Evolutionary conservation across 2,113 vertebrate genomes (phyloP).

Genomic region (pig (Sus scrofa)): T2T-Sscrofa CM000816.6:49244001-49244500

Average conservation of each 20-base stretch:
- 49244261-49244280: neutral
- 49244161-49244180: slow-evolving; percentile 89
- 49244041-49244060: slow-evolving; percentile 74
- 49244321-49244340: neutral
- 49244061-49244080: slow-evolving; percentile 79
- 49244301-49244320: neutral
- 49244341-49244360: slow-evolving; percentile 2
- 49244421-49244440: slow-evolving; percentile 26
- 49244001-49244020: slow-evolving; percentile 81
- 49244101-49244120: slow-evolving; percentile 75
- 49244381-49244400: slow-evolving; percentile 41
- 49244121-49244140: slow-evolving; percentile 83
- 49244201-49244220: slow-evolving; percentile 89
- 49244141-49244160: slow-evolving; percentile 89
- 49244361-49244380: slow-evolving; percentile 39
- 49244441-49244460: slow-evolving; percentile 18
- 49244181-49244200: slow-evolving; percentile 86
- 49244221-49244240: slow-evolving; percentile 86
- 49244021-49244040: slow-evolving; percentile 74
- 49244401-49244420: neutral
- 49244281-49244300: neutral
- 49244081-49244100: slow-evolving; percentile 85
- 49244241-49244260: neutral
- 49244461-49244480: slow-evolving; percentile 6
- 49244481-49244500: neutral